phyloP scores from a whole-genome alignment of 2,888 invertebrate species.

The Ophion costatus region DNA sequence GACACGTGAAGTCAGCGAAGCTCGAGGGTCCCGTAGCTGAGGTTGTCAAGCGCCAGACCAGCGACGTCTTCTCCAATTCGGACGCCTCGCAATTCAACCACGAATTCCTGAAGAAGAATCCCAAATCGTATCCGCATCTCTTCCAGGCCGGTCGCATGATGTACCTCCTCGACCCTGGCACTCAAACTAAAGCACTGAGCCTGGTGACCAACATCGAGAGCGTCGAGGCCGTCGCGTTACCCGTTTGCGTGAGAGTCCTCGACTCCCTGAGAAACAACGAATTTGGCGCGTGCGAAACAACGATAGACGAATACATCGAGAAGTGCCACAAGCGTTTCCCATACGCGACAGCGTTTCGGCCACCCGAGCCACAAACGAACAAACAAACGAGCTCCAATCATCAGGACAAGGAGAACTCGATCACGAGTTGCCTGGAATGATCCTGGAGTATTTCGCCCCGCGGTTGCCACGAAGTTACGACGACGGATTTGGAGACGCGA shows the following conservation, averaged over 20 bases:
- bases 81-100: conserved; percentile 86
- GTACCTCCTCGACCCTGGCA: conserved; percentile 89
- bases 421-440: conserved; percentile 77
- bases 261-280: conserved; percentile 91
- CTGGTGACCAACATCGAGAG: conserved; percentile 86
- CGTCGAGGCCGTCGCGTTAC: conserved; percentile 83
- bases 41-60: conserved; percentile 85
- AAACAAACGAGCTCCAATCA: conserved; percentile 72
- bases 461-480: conserved; percentile 69
- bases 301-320: conserved; percentile 88
- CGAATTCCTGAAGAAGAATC: conserved; percentile 81
- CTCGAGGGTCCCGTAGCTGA: conserved; percentile 85
- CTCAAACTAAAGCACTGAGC: conserved; percentile 87
- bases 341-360: conserved; percentile 90
- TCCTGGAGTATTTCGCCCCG: conserved; percentile 69
- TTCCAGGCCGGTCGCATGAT: conserved; percentile 93
- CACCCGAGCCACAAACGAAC: conserved; percentile 69
- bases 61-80: conserved; percentile 85
- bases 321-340: conserved; percentile 91
- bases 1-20: conserved; percentile 83
- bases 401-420: conserved; percentile 80
- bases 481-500: conserved; percentile 67
- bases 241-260: conserved; percentile 93
- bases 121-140: conserved; percentile 89
- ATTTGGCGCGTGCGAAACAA: conserved; percentile 90